phyloP scores from a whole-genome alignment of 2,113 vertebrate genomes.

The Prunella fulvescens region DNA sequence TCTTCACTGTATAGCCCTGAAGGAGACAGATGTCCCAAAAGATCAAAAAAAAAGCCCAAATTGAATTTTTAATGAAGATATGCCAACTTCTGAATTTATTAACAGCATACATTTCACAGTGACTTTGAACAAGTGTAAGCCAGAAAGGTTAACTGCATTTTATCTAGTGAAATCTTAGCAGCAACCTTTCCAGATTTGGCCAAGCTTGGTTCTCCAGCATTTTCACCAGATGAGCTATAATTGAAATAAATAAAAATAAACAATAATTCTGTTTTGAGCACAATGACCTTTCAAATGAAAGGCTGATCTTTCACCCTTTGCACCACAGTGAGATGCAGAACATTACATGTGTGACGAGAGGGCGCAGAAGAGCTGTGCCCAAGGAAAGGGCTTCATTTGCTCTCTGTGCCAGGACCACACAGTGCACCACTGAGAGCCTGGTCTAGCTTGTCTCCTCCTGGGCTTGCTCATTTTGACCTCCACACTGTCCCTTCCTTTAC shows the following conservation, averaged over 20 bases:
- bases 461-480: background rate
- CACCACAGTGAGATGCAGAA: background rate
- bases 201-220: background rate
- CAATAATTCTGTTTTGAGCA: background rate
- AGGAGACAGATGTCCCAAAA: background rate
- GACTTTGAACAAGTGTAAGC: background rate
- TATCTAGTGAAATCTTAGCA: background rate
- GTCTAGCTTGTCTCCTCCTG: background rate
- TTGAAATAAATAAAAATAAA: background rate
- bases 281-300: background rate
- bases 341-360: background rate
- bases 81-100: background rate
- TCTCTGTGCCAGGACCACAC: background rate
- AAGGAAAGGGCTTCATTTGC: background rate
- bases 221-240: background rate
- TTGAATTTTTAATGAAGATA: background rate
- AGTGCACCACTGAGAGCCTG: background rate
- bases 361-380: accelerated
- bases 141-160: background rate
- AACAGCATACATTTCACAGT: background rate
- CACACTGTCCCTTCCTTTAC: background rate
- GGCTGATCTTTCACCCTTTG: background rate
- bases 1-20: background rate
- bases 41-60: background rate
- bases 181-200: background rate